Conservation (phyloP, 2,888 invertebrate genomes). For the Metallyticus violacea region DNA sequence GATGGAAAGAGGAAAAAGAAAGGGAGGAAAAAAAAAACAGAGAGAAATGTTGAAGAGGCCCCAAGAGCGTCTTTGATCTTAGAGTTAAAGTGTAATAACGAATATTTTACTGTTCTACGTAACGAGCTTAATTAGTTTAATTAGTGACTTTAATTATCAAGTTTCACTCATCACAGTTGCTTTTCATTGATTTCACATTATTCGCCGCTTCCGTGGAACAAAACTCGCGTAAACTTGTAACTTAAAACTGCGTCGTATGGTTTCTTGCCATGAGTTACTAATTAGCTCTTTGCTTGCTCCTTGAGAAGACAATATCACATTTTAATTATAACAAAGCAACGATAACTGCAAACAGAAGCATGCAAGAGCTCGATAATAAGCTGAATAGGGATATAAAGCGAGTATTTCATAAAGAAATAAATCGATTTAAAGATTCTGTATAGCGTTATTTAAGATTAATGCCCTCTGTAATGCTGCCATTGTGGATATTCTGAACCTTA, state of each 20-base stretch:
- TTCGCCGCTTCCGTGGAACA: background rate
- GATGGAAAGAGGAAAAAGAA: background rate
- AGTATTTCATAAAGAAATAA: no score
- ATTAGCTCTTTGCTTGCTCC: background rate
- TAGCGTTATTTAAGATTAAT: no score
- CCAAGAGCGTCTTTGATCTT: background rate
- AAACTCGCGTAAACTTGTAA: background rate
- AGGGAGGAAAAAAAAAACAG: background rate
- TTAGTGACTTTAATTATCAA: slow-evolving; percentile 12
- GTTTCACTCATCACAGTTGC: slow-evolving; percentile 1
- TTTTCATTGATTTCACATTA: slow-evolving; percentile 1
- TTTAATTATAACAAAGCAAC: background rate
- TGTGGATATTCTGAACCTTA: no score
- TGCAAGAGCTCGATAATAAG: background rate
- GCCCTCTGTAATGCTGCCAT: no score
- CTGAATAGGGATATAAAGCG: background rate
- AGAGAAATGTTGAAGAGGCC: background rate
- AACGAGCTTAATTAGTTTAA: slow-evolving; percentile 15
- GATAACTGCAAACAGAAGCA: no score
- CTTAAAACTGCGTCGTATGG: background rate
- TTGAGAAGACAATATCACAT: background rate
- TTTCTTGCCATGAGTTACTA: background rate
- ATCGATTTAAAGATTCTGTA: no score
- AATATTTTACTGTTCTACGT: slow-evolving; percentile 5
- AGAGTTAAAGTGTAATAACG: slow-evolving; percentile 15